Evolutionary conservation across 2,113 vertebrate species (phyloP), one percentile per base, ranked within the genome.

Genomic region (Pica pica): DNA sequence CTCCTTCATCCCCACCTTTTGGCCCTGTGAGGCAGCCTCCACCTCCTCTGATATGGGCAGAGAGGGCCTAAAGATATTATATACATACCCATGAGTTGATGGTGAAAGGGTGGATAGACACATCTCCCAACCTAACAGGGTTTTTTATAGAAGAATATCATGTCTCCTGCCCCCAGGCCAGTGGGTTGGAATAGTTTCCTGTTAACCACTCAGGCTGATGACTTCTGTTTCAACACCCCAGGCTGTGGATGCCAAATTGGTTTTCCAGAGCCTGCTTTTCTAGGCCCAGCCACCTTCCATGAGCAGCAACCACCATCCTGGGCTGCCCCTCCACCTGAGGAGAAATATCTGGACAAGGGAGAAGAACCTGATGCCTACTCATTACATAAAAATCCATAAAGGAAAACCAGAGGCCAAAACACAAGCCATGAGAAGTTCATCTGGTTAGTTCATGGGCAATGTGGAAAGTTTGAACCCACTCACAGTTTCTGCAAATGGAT

Each of bases 381-480:
- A 0, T 33, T 67, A 9, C 19, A 6, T 22, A 5, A 80, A 90
- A 76, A 7, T 39, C 26, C 47, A 47, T 35, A n/a, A 53, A 74
- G 22, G 24, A 78, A 87, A 75, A 47, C 11, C 7, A 4, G 93
- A 75, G 44, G 30, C n/a, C 27, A 67, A 73, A 82, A 49, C 22
- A 39, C 2, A 2, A 83, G 16, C 39, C 75, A 16, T 33, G 16
- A 86, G 28, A 87, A 39, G 31, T 71, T 90, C 17, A 30, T 56
- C 63, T 75, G 44, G 27, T 41, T 88, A 78, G 39, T 64, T 95
- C 46, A 35, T 35, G 61, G 56, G 28, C 73, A 78, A 8, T 4
- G 37, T 76, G 42, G 80, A 92, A 93, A 94, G 60, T 65, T 79
- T 94, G 89, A 89, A 82, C 11, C 33, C 31, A 60, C 56, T 95